Evolutionary conservation across 2,888 invertebrate genomes (phyloP).

Genomic region (Mamestra brassicae): DNA sequence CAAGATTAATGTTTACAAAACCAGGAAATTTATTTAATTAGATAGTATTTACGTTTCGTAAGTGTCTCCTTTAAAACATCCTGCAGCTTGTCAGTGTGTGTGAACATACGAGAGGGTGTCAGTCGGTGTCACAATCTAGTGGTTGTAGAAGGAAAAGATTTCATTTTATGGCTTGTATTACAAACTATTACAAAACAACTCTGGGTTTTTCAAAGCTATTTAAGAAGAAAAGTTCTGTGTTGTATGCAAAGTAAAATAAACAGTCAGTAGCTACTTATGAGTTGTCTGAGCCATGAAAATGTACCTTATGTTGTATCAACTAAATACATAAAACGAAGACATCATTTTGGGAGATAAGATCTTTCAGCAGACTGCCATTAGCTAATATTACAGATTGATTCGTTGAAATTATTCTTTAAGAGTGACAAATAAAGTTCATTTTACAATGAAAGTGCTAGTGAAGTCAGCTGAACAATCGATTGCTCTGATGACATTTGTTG

Average conservation of each 20-base stretch:
- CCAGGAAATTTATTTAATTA: too few relatives aligned
- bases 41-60: neutral
- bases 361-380: too few relatives aligned
- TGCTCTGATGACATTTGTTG: too few relatives aligned
- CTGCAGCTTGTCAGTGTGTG: neutral
- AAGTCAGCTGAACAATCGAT: too few relatives aligned
- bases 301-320: neutral
- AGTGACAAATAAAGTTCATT: too few relatives aligned
- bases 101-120: neutral
- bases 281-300: too few relatives aligned
- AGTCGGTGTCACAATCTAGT: neutral
- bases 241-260: conserved; percentile 1
- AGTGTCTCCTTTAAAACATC: neutral
- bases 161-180: neutral
- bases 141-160: neutral
- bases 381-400: too few relatives aligned
- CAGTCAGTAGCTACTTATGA: too few relatives aligned
- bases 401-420: too few relatives aligned
- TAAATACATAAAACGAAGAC: neutral
- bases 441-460: too few relatives aligned
- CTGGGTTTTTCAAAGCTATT: neutral
- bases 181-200: conserved; percentile 1
- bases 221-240: neutral
- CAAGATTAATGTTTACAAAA: neutral
- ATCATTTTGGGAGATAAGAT: neutral